Percentiles rank a stretch among this genome's conserved stretches.
phyloP scores from a whole-genome alignment of 2,888 invertebrate species.

The Nemoura dubitans region DNA sequence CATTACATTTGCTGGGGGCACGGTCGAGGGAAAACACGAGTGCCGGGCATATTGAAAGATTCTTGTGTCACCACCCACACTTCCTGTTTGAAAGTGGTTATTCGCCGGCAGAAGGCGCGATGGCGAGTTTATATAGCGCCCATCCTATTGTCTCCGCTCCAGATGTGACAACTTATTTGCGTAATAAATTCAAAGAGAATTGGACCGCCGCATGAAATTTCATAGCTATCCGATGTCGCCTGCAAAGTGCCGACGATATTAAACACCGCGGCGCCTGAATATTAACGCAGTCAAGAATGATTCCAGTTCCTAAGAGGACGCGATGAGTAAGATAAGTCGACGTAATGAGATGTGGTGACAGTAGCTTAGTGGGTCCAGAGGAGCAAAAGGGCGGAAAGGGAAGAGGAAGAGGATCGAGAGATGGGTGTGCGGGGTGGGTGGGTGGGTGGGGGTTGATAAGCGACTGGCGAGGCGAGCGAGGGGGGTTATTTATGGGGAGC shows the following conservation, averaged over 20 bases:
- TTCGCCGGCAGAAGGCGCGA: too few species aligned
- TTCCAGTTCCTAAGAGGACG: slow-evolving; percentile 13
- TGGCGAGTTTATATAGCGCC: not conserved
- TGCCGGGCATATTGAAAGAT: too few species aligned
- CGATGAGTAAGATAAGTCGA: slow-evolving; percentile 39
- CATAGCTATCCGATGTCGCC: slow-evolving; percentile 8
- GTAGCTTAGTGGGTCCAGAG: slow-evolving; percentile 25
- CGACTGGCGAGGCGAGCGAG: not conserved
- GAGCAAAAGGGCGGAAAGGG: not conserved
- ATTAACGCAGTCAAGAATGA: slow-evolving; percentile 25
- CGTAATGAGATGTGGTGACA: slow-evolving; percentile 41
- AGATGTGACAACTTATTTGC: slow-evolving; percentile 24
- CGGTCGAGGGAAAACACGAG: too few species aligned
- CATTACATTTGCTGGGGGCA: too few species aligned
- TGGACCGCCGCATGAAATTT: slow-evolving; percentile 1
- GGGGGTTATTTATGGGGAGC: slow-evolving; percentile 33
- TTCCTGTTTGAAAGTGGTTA: too few species aligned
- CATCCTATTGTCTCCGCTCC: slow-evolving; percentile 1
- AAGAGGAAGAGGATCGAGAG: too few species aligned
- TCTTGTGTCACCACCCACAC: too few species aligned
- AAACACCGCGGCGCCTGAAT: not conserved
- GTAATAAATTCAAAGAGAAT: slow-evolving; percentile 8
- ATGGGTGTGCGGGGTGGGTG: too few species aligned
- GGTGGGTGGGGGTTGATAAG: not conserved
- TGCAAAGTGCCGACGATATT: not conserved